These are phyloP conservation scores for Gorsachius goisagi DNA, from an alignment of 2,113 vertebrate genomes.

Conservation along the genomic window DNA sequence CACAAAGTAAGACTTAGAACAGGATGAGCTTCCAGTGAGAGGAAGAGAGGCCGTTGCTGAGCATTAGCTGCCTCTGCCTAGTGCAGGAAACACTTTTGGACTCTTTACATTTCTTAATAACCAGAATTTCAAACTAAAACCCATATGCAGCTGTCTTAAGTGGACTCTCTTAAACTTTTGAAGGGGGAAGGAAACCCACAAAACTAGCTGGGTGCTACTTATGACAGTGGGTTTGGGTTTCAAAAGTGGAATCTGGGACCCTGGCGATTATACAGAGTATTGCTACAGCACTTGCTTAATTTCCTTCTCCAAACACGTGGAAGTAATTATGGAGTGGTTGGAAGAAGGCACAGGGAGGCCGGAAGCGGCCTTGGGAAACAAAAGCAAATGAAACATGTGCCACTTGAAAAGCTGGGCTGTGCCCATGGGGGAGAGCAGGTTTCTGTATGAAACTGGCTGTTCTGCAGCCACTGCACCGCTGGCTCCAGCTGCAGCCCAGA, in stretches of 20 bases:
- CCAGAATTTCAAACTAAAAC: neutral
- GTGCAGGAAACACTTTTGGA: neutral
- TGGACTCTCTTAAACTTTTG: neutral
- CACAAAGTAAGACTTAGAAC: neutral
- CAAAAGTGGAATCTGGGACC: neutral
- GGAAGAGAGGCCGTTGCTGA: neutral
- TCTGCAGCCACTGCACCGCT: neutral
- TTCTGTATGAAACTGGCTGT: neutral
- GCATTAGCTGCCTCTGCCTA: neutral
- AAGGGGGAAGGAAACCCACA: too few species aligned
- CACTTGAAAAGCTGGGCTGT: neutral
- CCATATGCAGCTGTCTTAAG: neutral
- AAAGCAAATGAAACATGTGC: neutral
- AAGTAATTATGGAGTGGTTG: neutral
- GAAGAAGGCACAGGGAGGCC: neutral
- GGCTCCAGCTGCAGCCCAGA: neutral
- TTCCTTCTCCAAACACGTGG: neutral
- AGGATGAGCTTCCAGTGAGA: neutral
- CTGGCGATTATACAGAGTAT: neutral
- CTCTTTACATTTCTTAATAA: neutral
- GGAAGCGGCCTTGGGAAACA: neutral
- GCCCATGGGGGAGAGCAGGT: neutral
- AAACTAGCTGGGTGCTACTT: neutral
- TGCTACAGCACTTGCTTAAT: neutral
- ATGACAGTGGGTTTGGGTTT: neutral